phyloP scores from a whole-genome alignment of 2,113 vertebrate genomes.

The Seriola aureovittata region DNA sequence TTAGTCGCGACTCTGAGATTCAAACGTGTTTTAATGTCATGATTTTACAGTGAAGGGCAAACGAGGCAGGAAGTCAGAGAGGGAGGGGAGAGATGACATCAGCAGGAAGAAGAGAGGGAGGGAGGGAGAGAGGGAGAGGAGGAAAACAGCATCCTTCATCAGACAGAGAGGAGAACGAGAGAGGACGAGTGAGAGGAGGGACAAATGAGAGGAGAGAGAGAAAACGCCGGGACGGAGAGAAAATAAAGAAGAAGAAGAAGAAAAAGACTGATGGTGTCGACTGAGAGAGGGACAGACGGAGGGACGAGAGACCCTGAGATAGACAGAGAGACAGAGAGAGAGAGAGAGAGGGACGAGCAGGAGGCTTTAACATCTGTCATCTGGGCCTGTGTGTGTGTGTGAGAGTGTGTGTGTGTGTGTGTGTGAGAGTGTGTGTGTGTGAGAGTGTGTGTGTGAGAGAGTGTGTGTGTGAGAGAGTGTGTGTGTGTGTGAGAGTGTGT shows the following conservation, averaged over 20 bases:
- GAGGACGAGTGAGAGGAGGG: constrained; percentile 14
- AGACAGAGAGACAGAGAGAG: constrained; percentile 29
- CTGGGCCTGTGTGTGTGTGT: constrained; percentile 49
- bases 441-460: constrained; percentile 25
- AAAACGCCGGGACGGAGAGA: constrained; percentile 27
- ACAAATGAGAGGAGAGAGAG: constrained; percentile 1
- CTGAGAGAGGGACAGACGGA: constrained; percentile 18
- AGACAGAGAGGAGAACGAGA: constrained; percentile 51
- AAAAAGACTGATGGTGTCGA: constrained; percentile 50
- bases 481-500: constrained; percentile 23
- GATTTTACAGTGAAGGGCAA: constrained; percentile 55
- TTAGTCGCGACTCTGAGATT: no score
- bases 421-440: constrained; percentile 16
- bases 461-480: constrained; percentile 21
- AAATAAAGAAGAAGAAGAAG: constrained; percentile 26
- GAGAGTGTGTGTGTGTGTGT: constrained; percentile 14
- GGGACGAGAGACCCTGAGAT: constrained; percentile 45
- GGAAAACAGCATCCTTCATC: constrained; percentile 62
- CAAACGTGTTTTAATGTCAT: not conserved
- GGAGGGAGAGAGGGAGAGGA: constrained; percentile 34
- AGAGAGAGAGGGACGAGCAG: constrained; percentile 32
- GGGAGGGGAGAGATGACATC: constrained; percentile 36
- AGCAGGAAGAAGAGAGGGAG: constrained; percentile 37
- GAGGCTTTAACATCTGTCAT: constrained; percentile 44
- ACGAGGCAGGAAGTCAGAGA: constrained; percentile 19